Percentiles rank a stretch among this genome's conserved stretches.
These are phyloP conservation scores for Leuciscus waleckii DNA, from an alignment of 2,797 vertebrate genomes.

Conservation along the genomic window DNA sequence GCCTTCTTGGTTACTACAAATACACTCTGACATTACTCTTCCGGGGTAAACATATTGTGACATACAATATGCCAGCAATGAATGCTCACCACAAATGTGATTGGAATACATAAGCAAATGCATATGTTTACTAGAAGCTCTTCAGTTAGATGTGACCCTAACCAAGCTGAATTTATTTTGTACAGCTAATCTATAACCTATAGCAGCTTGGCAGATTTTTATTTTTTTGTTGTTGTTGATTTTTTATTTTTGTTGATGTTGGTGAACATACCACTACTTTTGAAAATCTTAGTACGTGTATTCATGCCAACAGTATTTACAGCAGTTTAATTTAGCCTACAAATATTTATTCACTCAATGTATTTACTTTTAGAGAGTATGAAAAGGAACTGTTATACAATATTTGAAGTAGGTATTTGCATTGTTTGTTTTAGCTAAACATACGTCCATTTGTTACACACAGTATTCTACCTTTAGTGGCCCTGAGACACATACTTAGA, in stretches of 20 bases:
- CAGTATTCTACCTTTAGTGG: neutral
- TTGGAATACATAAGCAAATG: neutral
- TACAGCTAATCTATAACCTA: neutral
- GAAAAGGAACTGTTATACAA: neutral
- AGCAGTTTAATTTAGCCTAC: neutral
- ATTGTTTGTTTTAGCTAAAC: neutral
- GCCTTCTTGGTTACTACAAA: conserved; percentile 32
- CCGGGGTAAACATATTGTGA: neutral
- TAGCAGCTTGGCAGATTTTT: neutral
- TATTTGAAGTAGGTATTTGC: neutral
- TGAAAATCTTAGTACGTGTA: neutral
- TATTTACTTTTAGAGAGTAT: neutral
- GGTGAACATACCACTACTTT: neutral
- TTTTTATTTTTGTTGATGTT: neutral
- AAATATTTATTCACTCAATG: neutral
- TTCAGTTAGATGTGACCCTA: neutral
- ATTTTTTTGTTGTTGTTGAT: neutral
- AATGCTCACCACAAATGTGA: neutral
- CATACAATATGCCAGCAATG: neutral
- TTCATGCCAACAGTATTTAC: neutral
- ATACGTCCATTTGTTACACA: neutral
- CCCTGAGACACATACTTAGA: neutral
- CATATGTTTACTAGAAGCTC: neutral
- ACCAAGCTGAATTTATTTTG: neutral
- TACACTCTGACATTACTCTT: conserved; percentile 7